Evolutionary conservation across 2,888 invertebrate genomes (phyloP).

Genomic region (Lasioglossum leucozonium): DNA sequence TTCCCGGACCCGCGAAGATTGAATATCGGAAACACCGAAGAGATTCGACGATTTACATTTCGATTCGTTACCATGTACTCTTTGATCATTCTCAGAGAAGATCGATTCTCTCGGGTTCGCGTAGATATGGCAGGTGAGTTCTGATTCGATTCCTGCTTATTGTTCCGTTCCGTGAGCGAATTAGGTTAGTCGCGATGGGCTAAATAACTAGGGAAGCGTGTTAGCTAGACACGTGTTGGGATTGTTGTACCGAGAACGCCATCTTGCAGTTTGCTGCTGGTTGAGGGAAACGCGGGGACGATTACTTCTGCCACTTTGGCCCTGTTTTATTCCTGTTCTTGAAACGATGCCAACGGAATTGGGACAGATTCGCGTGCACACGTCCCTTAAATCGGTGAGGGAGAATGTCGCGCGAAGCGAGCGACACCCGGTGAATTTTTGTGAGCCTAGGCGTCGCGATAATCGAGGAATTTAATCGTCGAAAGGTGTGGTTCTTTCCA

Average conservation of each 20-base stretch:
- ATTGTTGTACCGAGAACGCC: conserved; percentile 67
- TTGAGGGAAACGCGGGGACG: neutral
- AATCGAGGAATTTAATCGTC: neutral
- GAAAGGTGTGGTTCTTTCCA: too few species aligned
- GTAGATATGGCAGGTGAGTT: neutral
- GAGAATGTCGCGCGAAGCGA: neutral
- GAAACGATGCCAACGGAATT: conserved; percentile 46
- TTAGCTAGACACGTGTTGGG: conserved; percentile 71
- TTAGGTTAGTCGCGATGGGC: conserved; percentile 65
- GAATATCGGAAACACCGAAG: neutral
- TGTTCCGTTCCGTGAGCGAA: conserved; percentile 57
- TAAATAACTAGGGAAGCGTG: conserved; percentile 68
- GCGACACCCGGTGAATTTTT: neutral
- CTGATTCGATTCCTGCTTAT: neutral
- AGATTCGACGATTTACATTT: conserved; percentile 1
- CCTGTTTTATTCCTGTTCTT: conserved; percentile 49
- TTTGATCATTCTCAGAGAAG: neutral
- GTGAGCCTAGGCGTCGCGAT: neutral
- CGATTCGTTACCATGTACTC: neutral
- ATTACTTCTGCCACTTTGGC: conserved; percentile 2
- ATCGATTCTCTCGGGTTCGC: neutral
- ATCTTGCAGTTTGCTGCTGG: conserved; percentile 15
- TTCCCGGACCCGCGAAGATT: neutral
- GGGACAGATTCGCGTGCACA: conserved; percentile 58
- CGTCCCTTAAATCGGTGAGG: conserved; percentile 53